Evolutionary conservation across 2,113 vertebrate genomes (phyloP).

Genomic region (Anoura caudifer): DNA sequence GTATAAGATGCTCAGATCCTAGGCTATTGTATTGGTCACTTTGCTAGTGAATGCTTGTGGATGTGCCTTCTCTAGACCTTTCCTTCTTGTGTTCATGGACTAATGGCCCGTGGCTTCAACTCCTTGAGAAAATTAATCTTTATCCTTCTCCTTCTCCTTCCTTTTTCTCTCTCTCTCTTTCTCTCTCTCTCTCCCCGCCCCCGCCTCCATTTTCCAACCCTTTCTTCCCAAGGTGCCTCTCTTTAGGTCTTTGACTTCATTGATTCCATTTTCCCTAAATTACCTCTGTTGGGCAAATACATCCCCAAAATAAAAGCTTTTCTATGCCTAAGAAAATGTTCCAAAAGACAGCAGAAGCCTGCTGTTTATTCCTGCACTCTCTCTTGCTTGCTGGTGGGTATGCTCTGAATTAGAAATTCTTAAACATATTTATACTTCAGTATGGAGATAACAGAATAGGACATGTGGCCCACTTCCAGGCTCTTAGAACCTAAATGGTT

Average conservation of each 20-base stretch:
- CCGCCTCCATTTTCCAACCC: neutral
- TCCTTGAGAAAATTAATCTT: neutral
- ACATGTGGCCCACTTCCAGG: neutral
- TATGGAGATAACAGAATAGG: neutral
- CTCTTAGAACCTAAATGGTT: neutral
- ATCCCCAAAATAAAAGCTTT: neutral
- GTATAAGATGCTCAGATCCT: neutral
- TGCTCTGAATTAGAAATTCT: neutral
- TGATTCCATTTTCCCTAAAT: neutral
- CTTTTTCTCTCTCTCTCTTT: neutral
- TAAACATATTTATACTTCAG: neutral
- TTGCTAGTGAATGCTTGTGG: neutral
- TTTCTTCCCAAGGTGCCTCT: neutral
- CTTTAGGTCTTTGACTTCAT: neutral
- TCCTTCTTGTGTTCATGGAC: neutral
- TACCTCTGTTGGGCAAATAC: neutral
- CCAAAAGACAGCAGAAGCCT: neutral
- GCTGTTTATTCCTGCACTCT: neutral
- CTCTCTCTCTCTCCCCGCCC: fast-evolving
- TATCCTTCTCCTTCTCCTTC: neutral
- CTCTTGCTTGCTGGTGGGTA: neutral
- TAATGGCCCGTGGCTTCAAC: neutral
- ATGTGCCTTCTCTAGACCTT: neutral
- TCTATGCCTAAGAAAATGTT: neutral
- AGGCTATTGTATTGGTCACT: neutral